Base-by-base conservation (phyloP, 2,888 invertebrate genomes). In the Machimus rusticus region DNA sequence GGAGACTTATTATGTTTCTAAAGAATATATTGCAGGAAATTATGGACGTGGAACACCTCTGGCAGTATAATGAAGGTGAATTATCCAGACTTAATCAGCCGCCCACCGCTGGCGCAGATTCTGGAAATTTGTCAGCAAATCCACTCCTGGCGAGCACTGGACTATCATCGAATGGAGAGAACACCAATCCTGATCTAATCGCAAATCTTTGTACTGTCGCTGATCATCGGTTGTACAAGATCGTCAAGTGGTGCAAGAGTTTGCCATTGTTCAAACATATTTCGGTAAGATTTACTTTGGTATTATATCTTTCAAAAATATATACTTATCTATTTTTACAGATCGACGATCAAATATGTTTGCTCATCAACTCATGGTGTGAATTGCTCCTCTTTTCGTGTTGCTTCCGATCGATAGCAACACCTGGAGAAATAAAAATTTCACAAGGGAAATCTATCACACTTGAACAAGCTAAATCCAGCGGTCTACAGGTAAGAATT, bases 221-320 rank as follows among this genome's bases (percentile, higher is more conserved):
- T 77, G 99, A 99, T 93, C 97, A 98, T 92, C 94, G 99, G 79
- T 95, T 99, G 23, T 99, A 99, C 92, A 98, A 99, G 94, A 98
- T 99, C 90, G 99, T 99, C 89, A 98, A 99, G 92, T 99, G 99
- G 99, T 99, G 99, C 94, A 98, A 99, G 93, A 98, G 98, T 92
- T 93, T 99, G 92, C 99, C 99, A 19, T 95, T 99, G 37, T 99
- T 99, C 92, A 98, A 98, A 92, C 98, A 98, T 93, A 98, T 99
- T 90, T 97, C 98, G 91, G 98, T 98, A 91, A 94, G 95, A 1
- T 93, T 4, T 16, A 46, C 66, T 34, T 28, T 84, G 8, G 28
- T 66, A 8, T 66, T 66, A 23, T 4, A 2, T 0, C n/a, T n/a
- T n/a, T 66, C 19, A 1, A 66, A 57, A 79, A 57, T 55, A 43